Conservation (phyloP, 2,113 vertebrate genomes). For the Jaculus jaculus region DNA sequence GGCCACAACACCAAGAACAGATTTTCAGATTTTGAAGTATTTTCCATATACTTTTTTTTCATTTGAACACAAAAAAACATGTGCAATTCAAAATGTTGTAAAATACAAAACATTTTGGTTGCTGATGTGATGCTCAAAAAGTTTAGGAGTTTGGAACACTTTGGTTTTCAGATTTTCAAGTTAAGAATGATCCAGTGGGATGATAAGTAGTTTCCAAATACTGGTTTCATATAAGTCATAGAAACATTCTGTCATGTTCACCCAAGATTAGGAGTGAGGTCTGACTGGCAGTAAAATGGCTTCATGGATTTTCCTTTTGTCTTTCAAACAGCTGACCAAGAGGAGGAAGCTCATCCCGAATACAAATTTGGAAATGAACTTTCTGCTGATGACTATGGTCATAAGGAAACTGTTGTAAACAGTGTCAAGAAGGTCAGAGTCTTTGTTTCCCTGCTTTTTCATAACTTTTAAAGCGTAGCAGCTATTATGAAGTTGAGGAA, state of each 20-base stretch:
- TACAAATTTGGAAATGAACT: conserved; percentile 91
- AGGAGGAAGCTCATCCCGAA: conserved; percentile 94
- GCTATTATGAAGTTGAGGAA: not conserved
- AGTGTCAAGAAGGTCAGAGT: conserved; percentile 93
- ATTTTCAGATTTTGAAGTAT: not conserved
- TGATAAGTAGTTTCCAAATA: not conserved
- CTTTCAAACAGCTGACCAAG: conserved; percentile 87
- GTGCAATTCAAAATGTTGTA: not conserved
- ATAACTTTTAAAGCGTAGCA: not conserved
- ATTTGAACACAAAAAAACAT: not conserved
- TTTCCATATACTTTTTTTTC: not conserved
- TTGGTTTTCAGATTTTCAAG: not conserved
- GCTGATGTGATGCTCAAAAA: not conserved
- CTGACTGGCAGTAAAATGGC: not conserved
- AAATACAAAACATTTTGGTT: not conserved
- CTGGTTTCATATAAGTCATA: not conserved
- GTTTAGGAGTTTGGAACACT: not conserved
- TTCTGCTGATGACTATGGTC: conserved; percentile 90
- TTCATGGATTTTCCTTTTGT: conserved; percentile 49
- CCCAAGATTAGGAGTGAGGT: not conserved
- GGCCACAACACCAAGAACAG: not conserved
- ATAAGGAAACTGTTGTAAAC: conserved; percentile 90
- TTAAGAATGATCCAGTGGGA: not conserved
- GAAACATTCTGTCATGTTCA: not conserved
- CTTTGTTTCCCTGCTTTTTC: not conserved